Evolutionary conservation across 2,797 vertebrate species (phyloP).

Genomic region (Poecilia picta): DNA sequence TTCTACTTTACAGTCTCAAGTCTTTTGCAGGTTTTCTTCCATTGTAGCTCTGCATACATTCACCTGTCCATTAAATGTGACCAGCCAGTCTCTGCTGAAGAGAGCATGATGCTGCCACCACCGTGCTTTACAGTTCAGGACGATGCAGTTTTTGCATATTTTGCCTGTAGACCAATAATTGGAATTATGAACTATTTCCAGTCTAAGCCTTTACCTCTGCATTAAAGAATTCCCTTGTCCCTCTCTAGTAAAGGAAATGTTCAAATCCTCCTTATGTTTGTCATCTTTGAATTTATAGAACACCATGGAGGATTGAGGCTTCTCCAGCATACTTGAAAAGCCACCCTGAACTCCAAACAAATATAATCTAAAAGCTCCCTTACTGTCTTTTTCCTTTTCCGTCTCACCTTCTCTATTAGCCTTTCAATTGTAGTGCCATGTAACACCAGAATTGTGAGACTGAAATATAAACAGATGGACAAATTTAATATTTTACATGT

Average conservation of each 20-base stretch:
- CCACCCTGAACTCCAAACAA: not conserved
- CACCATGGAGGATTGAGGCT: not conserved
- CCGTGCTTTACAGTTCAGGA: not conserved
- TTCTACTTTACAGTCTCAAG: not conserved
- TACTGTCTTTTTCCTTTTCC: not conserved
- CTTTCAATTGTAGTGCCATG: not conserved
- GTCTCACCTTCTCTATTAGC: not conserved
- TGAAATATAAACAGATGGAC: not conserved
- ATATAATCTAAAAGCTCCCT: not conserved
- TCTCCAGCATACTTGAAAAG: not conserved
- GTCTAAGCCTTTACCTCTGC: not conserved
- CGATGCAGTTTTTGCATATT: not conserved
- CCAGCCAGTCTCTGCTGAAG: not conserved
- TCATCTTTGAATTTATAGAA: not conserved
- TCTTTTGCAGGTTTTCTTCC: not conserved
- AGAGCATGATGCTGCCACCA: not conserved
- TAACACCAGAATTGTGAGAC: not conserved
- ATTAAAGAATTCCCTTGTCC: not conserved
- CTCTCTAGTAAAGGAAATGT: no score
- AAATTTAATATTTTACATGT: not conserved
- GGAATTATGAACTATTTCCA: not conserved
- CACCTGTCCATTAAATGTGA: not conserved
- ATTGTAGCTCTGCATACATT: not conserved
- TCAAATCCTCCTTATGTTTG: not conserved
- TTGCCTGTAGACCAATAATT: not conserved